These are phyloP conservation scores for Martes martes DNA, from an alignment of 2,113 vertebrate species.

Conservation along the genomic window DNA sequence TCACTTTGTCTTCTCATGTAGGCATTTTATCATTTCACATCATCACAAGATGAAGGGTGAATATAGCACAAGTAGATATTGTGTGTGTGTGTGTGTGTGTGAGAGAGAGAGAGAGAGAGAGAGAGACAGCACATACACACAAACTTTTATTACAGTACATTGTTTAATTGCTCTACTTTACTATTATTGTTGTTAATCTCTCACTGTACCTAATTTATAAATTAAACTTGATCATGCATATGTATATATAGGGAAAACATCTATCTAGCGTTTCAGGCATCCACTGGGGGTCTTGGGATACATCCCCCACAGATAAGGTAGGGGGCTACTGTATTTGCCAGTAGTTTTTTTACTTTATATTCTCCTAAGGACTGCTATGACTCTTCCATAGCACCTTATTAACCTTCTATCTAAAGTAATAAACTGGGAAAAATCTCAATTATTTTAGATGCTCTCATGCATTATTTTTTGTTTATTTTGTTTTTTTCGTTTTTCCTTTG, in stretches of 20 bases:
- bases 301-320: neutral
- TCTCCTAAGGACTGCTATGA: neutral
- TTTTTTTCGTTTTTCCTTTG: slow-evolving; percentile 22
- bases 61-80: neutral
- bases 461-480: neutral
- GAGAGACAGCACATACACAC: neutral
- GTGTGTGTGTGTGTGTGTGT: neutral
- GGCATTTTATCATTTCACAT: neutral
- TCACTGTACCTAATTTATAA: neutral
- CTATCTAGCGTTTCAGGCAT: neutral
- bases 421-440: neutral
- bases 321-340: neutral
- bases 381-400: neutral
- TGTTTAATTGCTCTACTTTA: neutral
- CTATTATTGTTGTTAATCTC: neutral
- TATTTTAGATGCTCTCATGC: neutral
- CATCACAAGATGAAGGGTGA: neutral
- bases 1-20: neutral
- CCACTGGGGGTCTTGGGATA: neutral
- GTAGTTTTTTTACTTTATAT: neutral
- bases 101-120: neutral
- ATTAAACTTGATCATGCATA: neutral
- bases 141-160: neutral
- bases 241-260: neutral
- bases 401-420: neutral